A percentile compares a stretch with the other conserved stretches of the same genome.
Conservation (phyloP, 2,888 invertebrate genomes). For the Seira musarum region DNA sequence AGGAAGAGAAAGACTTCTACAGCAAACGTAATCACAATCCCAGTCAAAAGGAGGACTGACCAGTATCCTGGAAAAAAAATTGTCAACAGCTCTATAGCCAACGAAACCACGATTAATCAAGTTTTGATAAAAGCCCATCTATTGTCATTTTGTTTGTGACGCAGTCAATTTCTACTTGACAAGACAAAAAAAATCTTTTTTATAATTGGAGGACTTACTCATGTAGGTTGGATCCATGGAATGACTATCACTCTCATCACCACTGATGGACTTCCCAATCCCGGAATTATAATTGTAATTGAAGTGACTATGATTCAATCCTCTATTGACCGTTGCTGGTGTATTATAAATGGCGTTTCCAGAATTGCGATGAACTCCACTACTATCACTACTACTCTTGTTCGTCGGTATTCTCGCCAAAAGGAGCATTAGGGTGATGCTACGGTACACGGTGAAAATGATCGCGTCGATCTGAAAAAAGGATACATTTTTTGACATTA, state of each 20-base stretch:
- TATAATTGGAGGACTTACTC: conserved; percentile 33
- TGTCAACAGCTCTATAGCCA: no score
- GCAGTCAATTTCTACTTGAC: neutral
- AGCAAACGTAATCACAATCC: conserved; percentile 55
- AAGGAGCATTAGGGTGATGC: conserved; percentile 32
- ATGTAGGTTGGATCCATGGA: conserved; percentile 27
- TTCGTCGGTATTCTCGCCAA: conserved; percentile 48
- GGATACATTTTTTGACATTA: neutral
- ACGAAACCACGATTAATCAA: conserved; percentile 20
- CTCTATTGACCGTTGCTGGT: neutral
- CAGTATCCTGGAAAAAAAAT: conserved; percentile 51
- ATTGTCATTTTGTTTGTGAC: no score
- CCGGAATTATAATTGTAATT: neutral
- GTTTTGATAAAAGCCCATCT: neutral
- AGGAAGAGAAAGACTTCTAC: conserved; percentile 62
- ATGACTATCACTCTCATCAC: conserved; percentile 24
- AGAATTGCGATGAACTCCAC: no score
- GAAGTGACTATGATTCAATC: conserved; percentile 1
- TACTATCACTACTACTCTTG: conserved; percentile 19
- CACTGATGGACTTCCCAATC: neutral
- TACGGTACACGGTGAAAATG: conserved; percentile 47
- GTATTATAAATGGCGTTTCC: no score
- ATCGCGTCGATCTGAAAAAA: conserved; percentile 37
- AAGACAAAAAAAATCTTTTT: neutral
- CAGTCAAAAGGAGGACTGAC: conserved; percentile 57